phyloP scores from a whole-genome alignment of 2,888 invertebrate genomes.

The Conomelus anceps region DNA sequence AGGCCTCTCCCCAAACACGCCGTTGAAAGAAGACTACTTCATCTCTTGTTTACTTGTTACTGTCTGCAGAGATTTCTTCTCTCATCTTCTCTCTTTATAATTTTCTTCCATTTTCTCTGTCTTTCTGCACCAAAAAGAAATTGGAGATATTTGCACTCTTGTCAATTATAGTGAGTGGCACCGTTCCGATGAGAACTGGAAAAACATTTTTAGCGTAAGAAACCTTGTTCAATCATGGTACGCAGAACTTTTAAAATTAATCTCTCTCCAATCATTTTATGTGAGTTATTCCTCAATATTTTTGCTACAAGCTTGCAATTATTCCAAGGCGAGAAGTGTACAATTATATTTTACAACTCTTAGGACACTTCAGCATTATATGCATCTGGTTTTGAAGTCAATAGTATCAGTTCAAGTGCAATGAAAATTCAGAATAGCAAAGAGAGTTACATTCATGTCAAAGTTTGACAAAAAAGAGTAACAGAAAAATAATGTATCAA shows the following conservation, averaged over 20 bases:
- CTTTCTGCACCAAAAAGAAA: neutral
- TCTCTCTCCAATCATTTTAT: neutral
- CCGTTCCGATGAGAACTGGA: neutral
- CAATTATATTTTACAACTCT: no score
- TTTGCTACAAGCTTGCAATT: no score
- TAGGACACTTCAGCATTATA: no score
- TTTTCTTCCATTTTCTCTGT: neutral
- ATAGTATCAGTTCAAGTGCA: no score
- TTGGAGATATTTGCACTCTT: neutral
- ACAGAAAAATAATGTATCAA: no score
- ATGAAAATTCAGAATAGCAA: no score
- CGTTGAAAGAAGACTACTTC: neutral
- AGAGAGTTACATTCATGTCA: no score
- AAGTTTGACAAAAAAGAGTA: no score
- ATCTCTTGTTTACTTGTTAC: neutral
- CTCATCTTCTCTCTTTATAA: neutral
- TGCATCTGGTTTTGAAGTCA: no score
- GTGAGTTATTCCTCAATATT: no score
- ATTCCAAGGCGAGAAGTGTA: no score
- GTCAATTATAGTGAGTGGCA: neutral
- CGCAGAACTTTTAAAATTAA: neutral
- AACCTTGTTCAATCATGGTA: no score
- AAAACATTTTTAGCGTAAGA: neutral
- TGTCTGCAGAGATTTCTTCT: neutral
- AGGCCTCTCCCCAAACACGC: neutral